Percentiles rank a stretch among this genome's conserved stretches.
Conservation (phyloP, 2,888 invertebrate genomes). For the Trichogramma evanescens region DNA sequence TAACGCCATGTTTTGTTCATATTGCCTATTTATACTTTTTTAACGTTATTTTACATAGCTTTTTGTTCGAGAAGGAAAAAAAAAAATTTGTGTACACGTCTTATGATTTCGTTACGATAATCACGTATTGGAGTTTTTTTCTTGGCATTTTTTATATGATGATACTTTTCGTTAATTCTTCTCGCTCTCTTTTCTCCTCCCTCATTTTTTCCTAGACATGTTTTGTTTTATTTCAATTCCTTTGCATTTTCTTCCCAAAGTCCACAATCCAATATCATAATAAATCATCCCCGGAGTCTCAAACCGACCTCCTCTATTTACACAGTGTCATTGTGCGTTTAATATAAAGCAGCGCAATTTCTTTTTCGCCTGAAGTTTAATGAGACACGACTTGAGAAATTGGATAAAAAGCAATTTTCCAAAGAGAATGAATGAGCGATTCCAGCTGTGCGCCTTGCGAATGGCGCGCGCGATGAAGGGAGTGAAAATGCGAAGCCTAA, state of each 20-base stretch:
- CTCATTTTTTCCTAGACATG: not conserved
- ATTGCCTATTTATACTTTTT: slow-evolving; percentile 5
- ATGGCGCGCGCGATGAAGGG: slow-evolving; percentile 20
- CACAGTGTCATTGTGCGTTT: slow-evolving; percentile 27
- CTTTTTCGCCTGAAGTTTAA: slow-evolving; percentile 40
- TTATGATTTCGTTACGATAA: not conserved
- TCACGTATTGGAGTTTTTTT: too few relatives aligned
- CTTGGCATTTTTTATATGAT: too few relatives aligned
- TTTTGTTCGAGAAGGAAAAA: slow-evolving; percentile 2
- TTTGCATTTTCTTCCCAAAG: slow-evolving; percentile 11
- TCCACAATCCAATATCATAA: slow-evolving; percentile 19
- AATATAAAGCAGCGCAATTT: slow-evolving; percentile 32
- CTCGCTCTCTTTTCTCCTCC: slow-evolving; percentile 10
- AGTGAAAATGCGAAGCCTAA: slow-evolving; percentile 17
- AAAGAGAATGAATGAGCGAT: slow-evolving; percentile 38
- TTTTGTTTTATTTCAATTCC: not conserved
- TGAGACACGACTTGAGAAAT: slow-evolving; percentile 45
- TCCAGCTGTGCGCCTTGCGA: slow-evolving; percentile 24
- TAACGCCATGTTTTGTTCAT: slow-evolving; percentile 3
- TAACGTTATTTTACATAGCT: slow-evolving; percentile 1
- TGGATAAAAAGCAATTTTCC: slow-evolving; percentile 46
- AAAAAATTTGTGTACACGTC: slow-evolving; percentile 14
- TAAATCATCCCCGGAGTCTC: slow-evolving; percentile 9
- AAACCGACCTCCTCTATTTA: slow-evolving; percentile 12
- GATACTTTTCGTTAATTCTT: too few relatives aligned